Percentiles rank a stretch among this genome's conserved stretches.
Evolutionary conservation across 2,113 vertebrate genomes (phyloP).

Genomic region (Circaetus cinerascens): DNA sequence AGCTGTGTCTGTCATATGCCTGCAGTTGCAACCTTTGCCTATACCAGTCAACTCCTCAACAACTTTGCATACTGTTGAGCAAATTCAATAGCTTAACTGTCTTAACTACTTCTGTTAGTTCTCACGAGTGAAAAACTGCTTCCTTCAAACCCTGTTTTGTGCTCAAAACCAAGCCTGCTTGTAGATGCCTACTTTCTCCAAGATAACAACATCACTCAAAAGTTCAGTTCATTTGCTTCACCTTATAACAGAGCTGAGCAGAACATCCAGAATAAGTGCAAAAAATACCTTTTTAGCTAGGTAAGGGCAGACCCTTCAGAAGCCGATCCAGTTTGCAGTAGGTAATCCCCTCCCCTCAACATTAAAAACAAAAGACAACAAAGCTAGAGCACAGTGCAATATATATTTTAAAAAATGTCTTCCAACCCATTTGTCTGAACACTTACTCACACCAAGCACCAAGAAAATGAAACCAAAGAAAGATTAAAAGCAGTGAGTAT

Average conservation of each 20-base stretch:
- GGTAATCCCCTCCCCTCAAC: background rate
- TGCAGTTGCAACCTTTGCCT: background rate
- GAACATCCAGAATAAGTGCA: background rate
- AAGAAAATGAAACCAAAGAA: background rate
- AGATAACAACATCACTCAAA: background rate
- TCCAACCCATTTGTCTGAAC: background rate
- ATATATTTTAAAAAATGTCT: background rate
- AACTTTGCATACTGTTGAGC: background rate
- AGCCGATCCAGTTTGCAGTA: background rate
- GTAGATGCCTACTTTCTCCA: background rate
- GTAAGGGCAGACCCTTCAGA: background rate
- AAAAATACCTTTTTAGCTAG: background rate
- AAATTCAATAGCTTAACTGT: background rate
- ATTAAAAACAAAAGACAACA: background rate
- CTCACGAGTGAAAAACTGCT: background rate
- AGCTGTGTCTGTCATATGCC: background rate
- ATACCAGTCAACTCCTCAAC: background rate
- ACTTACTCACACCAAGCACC: background rate
- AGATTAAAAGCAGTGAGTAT: background rate
- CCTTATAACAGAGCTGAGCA: background rate
- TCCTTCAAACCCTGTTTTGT: background rate
- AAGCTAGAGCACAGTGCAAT: background rate
- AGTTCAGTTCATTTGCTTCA: background rate
- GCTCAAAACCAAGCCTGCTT: background rate
- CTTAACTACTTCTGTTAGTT: background rate